Conservation (phyloP, 2,888 invertebrate genomes). For the Stenotaenia linearis region DNA sequence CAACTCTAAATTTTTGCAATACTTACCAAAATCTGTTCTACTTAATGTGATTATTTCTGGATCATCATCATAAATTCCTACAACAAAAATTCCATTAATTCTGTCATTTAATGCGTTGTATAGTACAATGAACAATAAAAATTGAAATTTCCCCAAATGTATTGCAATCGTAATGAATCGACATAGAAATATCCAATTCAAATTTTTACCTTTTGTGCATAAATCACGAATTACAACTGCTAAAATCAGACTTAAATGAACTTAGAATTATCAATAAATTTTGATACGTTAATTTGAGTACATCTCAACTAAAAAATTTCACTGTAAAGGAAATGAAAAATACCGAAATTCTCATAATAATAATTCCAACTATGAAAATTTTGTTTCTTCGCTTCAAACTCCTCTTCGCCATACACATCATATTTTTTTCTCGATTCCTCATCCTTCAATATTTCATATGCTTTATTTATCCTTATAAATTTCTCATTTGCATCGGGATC, state of each 20-base stretch:
- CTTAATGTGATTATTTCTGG: slow-evolving; percentile 71
- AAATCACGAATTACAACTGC: too few species aligned
- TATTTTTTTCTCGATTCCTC: slow-evolving; percentile 69
- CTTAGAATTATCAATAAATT: too few species aligned
- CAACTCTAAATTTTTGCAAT: background rate
- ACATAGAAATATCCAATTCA: too few species aligned
- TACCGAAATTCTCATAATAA: slow-evolving; percentile 71
- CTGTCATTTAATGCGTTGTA: too few species aligned
- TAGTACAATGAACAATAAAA: too few species aligned
- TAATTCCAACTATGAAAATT: slow-evolving; percentile 74
- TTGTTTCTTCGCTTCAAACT: slow-evolving; percentile 51
- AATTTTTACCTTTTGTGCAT: too few species aligned
- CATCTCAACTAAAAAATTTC: too few species aligned
- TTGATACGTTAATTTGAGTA: too few species aligned
- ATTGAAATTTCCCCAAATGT: too few species aligned
- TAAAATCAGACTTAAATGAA: too few species aligned
- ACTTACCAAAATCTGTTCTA: slow-evolving; percentile 67
- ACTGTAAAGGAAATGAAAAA: too few species aligned
- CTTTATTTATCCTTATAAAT: slow-evolving; percentile 71
- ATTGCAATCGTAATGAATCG: too few species aligned
- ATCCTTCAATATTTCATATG: slow-evolving; percentile 82
- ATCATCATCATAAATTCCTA: slow-evolving; percentile 74
- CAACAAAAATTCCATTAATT: background rate
- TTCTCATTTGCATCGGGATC: slow-evolving; percentile 66
- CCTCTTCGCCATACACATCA: slow-evolving; percentile 71